Conservation (phyloP, 2,113 vertebrate species). For the Eubucco bourcierii region DNA sequence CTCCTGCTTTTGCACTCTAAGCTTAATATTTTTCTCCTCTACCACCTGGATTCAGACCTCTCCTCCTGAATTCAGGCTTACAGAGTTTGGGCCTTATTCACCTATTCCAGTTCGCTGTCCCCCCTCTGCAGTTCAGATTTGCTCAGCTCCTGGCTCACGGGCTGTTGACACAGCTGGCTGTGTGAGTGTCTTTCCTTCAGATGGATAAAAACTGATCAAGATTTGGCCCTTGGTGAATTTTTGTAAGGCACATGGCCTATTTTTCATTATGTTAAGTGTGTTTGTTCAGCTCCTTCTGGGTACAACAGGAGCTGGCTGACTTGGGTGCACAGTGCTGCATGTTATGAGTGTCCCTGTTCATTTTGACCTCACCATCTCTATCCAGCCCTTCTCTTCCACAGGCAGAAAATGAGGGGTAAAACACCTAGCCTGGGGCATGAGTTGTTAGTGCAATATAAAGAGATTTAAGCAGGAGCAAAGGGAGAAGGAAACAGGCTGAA, state of each 20-base stretch:
- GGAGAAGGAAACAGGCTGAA: conserved; percentile 69
- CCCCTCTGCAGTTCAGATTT: conserved; percentile 14
- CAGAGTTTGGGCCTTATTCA: not conserved
- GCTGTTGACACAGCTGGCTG: conserved; percentile 61
- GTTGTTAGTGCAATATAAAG: conserved; percentile 54
- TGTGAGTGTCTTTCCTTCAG: not conserved
- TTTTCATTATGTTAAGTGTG: conserved; percentile 46
- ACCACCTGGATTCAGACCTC: not conserved
- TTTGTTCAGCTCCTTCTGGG: conserved; percentile 42
- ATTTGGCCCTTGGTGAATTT: conserved; percentile 50
- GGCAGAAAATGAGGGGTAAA: conserved; percentile 4
- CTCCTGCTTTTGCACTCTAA: not conserved
- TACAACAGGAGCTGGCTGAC: not conserved
- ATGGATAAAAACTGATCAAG: conserved; percentile 61
- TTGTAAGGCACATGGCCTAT: conserved; percentile 36
- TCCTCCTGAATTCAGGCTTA: not conserved
- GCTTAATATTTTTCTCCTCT: not conserved
- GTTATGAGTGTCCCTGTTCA: not conserved
- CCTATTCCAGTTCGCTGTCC: not conserved
- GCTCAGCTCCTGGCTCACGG: conserved; percentile 27
- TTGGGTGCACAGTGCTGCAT: not conserved
- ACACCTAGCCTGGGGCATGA: not conserved
- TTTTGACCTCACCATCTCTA: not conserved
- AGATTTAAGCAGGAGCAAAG: conserved; percentile 58
- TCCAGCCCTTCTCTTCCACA: not conserved